Conservation (phyloP, 2,888 invertebrate genomes). For the Morinoia aosen region DNA sequence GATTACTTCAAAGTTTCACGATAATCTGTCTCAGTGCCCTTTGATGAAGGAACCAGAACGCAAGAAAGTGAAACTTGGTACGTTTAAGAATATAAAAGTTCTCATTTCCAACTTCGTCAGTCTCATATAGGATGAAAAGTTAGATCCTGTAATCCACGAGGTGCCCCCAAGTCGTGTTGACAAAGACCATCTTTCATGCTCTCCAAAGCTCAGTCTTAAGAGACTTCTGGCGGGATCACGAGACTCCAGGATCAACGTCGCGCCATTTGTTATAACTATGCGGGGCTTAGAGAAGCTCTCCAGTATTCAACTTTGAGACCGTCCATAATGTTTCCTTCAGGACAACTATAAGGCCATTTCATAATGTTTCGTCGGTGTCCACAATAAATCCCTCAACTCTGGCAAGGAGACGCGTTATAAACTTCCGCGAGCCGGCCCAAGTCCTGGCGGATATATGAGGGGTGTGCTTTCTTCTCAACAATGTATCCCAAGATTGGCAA, state of each 20-base stretch:
- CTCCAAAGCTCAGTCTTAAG: constrained; percentile 12
- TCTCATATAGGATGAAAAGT: constrained; percentile 3
- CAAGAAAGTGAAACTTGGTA: not conserved
- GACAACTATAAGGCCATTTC: constrained; percentile 48
- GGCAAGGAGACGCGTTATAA: not conserved
- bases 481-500: constrained; percentile 7
- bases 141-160: not conserved
- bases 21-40: not conserved
- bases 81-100: not conserved
- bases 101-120: not conserved
- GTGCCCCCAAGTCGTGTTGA: constrained; percentile 3
- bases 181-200: constrained; percentile 17
- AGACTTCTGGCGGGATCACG: not conserved
- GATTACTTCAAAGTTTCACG: not conserved
- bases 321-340: constrained; percentile 65
- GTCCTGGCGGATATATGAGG: not conserved
- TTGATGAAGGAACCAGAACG: not conserved
- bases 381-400: constrained; percentile 14
- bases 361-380: constrained; percentile 10
- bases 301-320: constrained; percentile 65
- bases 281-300: constrained; percentile 68
- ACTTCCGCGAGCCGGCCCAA: constrained; percentile 4
- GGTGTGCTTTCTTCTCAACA: not conserved
- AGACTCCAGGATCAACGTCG: not conserved
- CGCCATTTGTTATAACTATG: constrained; percentile 12